These are phyloP conservation scores for Argopecten irradians DNA, from an alignment of 1,140 invertebrate genomes.

Conservation along the genomic window DNA sequence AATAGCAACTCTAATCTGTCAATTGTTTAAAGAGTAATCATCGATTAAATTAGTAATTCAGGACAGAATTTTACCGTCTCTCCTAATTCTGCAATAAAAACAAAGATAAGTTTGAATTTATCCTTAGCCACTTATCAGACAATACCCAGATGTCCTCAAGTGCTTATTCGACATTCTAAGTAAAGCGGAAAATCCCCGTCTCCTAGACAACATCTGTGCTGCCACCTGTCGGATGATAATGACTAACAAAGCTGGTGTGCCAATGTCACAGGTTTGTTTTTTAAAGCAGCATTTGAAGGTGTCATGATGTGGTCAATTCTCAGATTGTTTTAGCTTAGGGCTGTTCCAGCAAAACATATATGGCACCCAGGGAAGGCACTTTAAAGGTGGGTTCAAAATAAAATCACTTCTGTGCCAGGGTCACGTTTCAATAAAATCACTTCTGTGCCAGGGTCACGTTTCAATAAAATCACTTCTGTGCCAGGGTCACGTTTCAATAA, in stretches of 20 bases:
- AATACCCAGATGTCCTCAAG: constrained; percentile 83
- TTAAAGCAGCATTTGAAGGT: no score
- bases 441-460: no score
- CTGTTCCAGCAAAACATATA: no score
- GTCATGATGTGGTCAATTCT: not conserved
- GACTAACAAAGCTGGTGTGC: constrained; percentile 81
- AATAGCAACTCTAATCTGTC: no score
- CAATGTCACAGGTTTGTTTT: constrained; percentile 81
- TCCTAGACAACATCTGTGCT: constrained; percentile 87
- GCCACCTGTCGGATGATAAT: constrained; percentile 86
- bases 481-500: no score
- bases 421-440: no score
- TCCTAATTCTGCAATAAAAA: no score
- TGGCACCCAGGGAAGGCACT: no score
- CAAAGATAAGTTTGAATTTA: not conserved
- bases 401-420: no score
- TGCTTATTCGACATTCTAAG: constrained; percentile 82
- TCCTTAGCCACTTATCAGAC: constrained; percentile 73
- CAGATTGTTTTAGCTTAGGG: not conserved
- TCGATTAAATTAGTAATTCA: not conserved
- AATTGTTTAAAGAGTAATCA: not conserved
- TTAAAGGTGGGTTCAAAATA: no score
- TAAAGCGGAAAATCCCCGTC: constrained; percentile 81
- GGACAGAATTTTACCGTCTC: no score
- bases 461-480: no score